Evolutionary conservation across 2,888 invertebrate species (phyloP), one percentile per base, ranked within the genome.

Genomic region (Campoplex nolae): DNA sequence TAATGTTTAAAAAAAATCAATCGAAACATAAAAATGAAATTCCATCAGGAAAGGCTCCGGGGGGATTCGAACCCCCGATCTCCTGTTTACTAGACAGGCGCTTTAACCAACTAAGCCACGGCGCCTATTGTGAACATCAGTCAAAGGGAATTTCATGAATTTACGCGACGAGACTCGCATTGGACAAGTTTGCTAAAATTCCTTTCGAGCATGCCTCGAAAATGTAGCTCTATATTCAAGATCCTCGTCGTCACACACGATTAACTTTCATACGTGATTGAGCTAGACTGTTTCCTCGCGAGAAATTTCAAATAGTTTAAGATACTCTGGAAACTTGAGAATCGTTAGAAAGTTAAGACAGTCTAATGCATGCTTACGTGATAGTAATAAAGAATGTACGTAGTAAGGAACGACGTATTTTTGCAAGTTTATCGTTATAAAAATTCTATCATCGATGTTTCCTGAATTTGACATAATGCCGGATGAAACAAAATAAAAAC

Each of bases 81-180:
- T 96, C 96, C 96, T 96, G 96, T 96, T 96, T 96, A 96, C 96
- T 96, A 96, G 96, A 96, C 96, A 96, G 96, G 96, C 96, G 96
- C 96, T 96, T 96, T 96, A 96, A 97, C 97, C 97, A 97, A 97
- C 97, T 97, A 97, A 97, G 97, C 96, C 96, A 96, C 95, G 95
- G 95, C 95, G 96, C 97, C 97, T 38, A 42, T 75, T 75, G 82
- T 0, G 18, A 28, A 2, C 0, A 2, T 18, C 4, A 4, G 4
- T 18, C 6, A 7, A 51, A 73, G 9, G 23, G 62, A 65, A 62
- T 56, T 1, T 78, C n/a, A 77, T 67, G 35, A 51, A 38, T 16
- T 62, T 7, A 1, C 38, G 13, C 3, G 13, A 67, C 18, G 23
- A 51, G 6, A 6, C 32, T 18, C 2, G 7, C 32, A 0, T 38